Percentiles rank a stretch among this genome's conserved stretches.
Evolutionary conservation across 2,113 vertebrate genomes (phyloP).

Genomic region (Callipepla californica): DNA sequence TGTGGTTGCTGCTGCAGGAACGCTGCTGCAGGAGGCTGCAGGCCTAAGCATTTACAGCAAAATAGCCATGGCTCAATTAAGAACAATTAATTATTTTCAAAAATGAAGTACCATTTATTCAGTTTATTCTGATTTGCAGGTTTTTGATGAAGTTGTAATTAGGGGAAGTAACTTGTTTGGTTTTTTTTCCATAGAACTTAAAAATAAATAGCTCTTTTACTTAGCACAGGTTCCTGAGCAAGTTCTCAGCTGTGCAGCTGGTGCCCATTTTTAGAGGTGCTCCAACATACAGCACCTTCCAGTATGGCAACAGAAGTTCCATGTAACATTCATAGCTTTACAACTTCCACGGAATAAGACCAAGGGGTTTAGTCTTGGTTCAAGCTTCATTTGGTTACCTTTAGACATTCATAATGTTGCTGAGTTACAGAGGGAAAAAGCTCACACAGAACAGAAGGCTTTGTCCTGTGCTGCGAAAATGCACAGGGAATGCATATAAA

Average conservation of each 20-base stretch:
- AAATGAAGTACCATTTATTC: background rate
- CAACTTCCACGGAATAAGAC: background rate
- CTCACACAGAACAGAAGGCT: background rate
- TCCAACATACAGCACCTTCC: background rate
- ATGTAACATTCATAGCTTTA: background rate
- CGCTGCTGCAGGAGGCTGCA: background rate
- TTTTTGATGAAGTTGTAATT: background rate
- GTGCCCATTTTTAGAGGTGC: background rate
- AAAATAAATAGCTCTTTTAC: background rate
- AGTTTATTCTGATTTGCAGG: background rate
- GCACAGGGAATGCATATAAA: fast-evolving
- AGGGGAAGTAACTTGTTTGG: background rate
- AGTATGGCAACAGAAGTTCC: background rate
- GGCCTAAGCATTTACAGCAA: background rate
- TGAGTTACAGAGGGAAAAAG: background rate
- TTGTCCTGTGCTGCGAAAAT: background rate
- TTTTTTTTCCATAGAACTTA: background rate
- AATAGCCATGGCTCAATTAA: background rate
- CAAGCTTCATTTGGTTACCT: background rate
- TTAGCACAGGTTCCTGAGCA: background rate
- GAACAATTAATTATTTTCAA: background rate
- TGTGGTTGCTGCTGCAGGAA: slow-evolving; percentile 53
- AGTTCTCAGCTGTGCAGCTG: background rate
- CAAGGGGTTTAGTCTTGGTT: background rate
- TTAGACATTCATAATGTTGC: background rate